A percentile compares a stretch with the other conserved stretches of the same genome.
Conservation (phyloP, 2,113 vertebrate species). For the Atractosteus spatula region DNA sequence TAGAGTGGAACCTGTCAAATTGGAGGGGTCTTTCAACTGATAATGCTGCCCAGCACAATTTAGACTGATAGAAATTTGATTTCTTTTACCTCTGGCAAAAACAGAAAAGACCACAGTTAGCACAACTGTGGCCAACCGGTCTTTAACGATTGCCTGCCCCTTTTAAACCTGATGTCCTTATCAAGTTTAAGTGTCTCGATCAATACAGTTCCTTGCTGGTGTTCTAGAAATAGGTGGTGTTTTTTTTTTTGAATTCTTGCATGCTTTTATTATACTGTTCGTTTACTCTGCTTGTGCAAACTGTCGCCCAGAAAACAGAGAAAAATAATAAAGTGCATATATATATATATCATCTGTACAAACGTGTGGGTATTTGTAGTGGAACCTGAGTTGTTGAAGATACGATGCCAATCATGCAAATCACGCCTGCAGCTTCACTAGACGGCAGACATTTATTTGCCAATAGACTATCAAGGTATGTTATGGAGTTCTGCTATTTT, state of each 20-base stretch:
- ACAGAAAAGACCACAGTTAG: conserved; percentile 65
- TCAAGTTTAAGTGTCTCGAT: conserved; percentile 66
- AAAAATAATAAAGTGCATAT: conserved; percentile 10
- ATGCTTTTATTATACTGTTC: not conserved
- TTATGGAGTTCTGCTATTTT: no score
- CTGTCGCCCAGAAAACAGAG: not conserved
- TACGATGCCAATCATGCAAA: no score
- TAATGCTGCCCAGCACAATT: conserved; percentile 96
- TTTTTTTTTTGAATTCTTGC: no score
- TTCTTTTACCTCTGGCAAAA: conserved; percentile 84
- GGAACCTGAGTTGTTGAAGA: no score
- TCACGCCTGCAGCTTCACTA: no score
- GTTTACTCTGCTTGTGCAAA: not conserved
- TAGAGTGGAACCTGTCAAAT: conserved; percentile 94
- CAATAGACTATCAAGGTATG: no score
- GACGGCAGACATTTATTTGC: no score
- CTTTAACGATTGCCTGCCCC: conserved; percentile 75
- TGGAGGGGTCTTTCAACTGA: conserved; percentile 90
- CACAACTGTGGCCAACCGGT: conserved; percentile 71
- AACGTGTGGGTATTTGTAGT: no score
- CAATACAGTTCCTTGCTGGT: conserved; percentile 62
- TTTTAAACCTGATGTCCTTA: conserved; percentile 68
- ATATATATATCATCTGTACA: conserved; percentile 1
- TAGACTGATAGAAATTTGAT: conserved; percentile 96
- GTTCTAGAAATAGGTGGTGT: conserved; percentile 50